These are phyloP conservation scores for Cotesia glomerata DNA, from an alignment of 1,140 invertebrate genomes.

Conservation along the genomic window DNA sequence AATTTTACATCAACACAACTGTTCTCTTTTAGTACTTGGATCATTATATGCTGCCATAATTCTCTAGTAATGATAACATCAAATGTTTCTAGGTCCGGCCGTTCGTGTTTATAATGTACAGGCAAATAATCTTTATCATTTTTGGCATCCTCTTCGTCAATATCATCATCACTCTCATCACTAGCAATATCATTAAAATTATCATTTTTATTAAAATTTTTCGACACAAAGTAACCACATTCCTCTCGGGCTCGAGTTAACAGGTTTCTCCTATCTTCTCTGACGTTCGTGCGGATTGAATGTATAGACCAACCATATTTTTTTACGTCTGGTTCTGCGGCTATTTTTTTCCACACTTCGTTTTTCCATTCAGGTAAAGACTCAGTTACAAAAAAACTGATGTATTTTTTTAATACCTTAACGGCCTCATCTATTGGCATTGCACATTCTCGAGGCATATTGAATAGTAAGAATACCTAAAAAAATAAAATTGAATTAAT, in stretches of 20 bases:
- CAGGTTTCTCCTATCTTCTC: neutral
- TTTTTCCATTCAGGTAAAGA: neutral
- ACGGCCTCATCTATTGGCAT: neutral
- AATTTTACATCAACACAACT: neutral
- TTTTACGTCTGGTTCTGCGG: neutral
- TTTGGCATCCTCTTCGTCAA: neutral
- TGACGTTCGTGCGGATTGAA: neutral
- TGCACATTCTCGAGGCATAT: neutral
- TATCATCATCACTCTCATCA: too few relatives aligned
- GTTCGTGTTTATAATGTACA: too few relatives aligned
- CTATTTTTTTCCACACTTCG: neutral
- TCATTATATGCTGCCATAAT: too few relatives aligned
- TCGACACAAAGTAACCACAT: neutral
- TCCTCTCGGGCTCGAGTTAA: neutral
- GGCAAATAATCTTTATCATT: neutral
- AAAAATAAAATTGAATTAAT: neutral
- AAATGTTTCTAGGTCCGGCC: too few relatives aligned
- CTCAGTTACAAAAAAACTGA: neutral
- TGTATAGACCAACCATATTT: neutral
- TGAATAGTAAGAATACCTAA: neutral
- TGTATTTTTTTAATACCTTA: neutral
- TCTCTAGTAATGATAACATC: too few relatives aligned
- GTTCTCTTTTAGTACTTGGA: too few relatives aligned
- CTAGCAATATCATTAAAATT: too few relatives aligned
- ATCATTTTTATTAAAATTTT: too few relatives aligned